Base-by-base conservation (phyloP, 92 coral and sea anemone species). In the Epizoanthus ramosus region DNA sequence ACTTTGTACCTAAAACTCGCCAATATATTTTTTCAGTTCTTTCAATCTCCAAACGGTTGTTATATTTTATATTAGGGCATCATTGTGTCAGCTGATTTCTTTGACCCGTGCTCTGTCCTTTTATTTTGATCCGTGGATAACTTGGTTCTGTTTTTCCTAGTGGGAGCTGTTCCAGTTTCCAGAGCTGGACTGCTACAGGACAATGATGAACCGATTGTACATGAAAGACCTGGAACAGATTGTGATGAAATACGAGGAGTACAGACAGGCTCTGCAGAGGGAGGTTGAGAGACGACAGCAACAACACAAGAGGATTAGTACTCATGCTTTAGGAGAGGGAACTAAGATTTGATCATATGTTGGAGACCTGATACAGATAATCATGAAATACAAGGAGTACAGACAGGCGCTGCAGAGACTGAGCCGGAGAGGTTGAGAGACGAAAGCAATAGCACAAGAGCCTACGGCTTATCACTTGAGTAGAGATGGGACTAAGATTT, bases 101-200 rank as follows among this genome's bases (percentile, higher is more conserved):
- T 3, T 37, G 43, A 3, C 43, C 43, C 3, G 4, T 37, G 5
- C 6, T 37, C 43, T 37, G 43, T 37, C 43, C 5, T 37, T 37
- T 3, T 37, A 37, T 37, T 37, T n/a, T n/a, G n/a, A 0, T 37
- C 43, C 5, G 1, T 37, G 43, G 43, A 3, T 37, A 37, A 37
- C 43, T 37, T 37, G 5, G 5, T 3, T 37, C n/a, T 31, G 13
- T 31, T 73, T 56, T 25, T 70, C 60, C 69, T 73, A 97, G 99
- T 97, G 99, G 99, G 99, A 97, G 52, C 89, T 97, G 45, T 97
- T 97, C 75, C 93, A 98, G 61, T 97, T 90, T 79, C 86, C 92
- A 15, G 98, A 97, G 85, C 83, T 97, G 54, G 97, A 97, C 90
- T 94, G 99, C 83, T 97, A 93, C 89, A 95, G 93, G 81, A 85